These are phyloP conservation scores for Prionailurus viverrinus DNA, from an alignment of 2,113 vertebrate species.

Conservation along the genomic window DNA sequence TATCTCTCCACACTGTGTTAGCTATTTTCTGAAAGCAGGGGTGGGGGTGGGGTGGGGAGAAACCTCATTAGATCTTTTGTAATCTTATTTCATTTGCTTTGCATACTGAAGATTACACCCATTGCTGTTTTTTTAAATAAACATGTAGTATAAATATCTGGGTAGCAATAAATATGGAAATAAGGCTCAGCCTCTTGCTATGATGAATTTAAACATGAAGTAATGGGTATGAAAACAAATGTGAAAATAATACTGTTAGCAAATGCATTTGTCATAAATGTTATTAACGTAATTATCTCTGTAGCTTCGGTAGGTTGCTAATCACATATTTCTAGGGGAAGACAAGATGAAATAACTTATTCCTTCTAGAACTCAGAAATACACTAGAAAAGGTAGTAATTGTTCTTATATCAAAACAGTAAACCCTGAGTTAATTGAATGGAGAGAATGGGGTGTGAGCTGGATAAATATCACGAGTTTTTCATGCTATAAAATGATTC, in stretches of 20 bases:
- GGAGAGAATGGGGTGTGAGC: constrained; percentile 39
- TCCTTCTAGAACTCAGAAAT: constrained; percentile 19
- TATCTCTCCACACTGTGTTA: not conserved
- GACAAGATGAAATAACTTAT: constrained; percentile 59
- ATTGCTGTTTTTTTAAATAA: constrained; percentile 62
- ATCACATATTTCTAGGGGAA: constrained; percentile 60
- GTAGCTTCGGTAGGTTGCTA: constrained; percentile 68
- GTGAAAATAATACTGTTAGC: constrained; percentile 43
- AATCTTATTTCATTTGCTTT: constrained; percentile 65
- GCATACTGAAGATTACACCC: constrained; percentile 47
- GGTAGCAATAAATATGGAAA: constrained; percentile 69
- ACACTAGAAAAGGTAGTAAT: not conserved
- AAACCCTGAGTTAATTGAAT: constrained; percentile 55
- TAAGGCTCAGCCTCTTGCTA: constrained; percentile 37
- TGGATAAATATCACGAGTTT: constrained; percentile 59
- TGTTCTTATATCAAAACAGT: constrained; percentile 77
- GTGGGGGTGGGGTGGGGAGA: not conserved
- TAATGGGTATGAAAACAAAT: constrained; percentile 73
- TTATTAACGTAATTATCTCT: constrained; percentile 73
- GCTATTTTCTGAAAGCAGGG: constrained; percentile 49
- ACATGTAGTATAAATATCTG: constrained; percentile 64
- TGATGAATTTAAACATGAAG: constrained; percentile 61
- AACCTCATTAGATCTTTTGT: constrained; percentile 39
- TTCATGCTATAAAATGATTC: constrained; percentile 63
- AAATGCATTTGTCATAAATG: constrained; percentile 64